A percentile compares a stretch with the other conserved stretches of the same genome.
phyloP scores from a whole-genome alignment of 1,140 invertebrate genomes.

The Oryzaephilus surinamensis region DNA sequence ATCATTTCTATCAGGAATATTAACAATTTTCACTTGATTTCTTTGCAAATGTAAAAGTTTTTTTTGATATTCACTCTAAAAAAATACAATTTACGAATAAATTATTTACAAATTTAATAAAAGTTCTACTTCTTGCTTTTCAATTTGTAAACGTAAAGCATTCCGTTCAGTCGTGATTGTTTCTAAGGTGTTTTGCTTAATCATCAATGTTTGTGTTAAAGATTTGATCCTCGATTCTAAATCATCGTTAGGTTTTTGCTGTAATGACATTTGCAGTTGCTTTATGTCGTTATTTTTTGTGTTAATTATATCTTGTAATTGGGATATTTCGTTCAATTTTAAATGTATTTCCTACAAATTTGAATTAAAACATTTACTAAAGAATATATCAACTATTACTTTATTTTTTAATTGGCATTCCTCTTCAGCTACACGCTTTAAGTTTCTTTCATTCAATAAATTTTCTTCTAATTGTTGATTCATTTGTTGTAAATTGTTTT shows the following conservation, averaged over 20 bases:
- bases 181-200: conserved; percentile 70
- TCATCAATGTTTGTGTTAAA: conserved; percentile 68
- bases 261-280: conserved; percentile 14
- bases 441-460: conserved; percentile 43
- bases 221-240: conserved; percentile 56
- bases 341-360: no score
- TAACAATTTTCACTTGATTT: conserved; percentile 36
- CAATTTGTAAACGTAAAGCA: conserved; percentile 64
- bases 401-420: conserved; percentile 43
- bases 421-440: conserved; percentile 46
- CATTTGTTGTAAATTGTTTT: conserved; percentile 20
- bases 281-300: conserved; percentile 8
- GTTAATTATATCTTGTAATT: conserved; percentile 17
- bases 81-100: conserved; percentile 11
- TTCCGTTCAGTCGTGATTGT: conserved; percentile 67
- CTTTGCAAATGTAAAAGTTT: conserved; percentile 20
- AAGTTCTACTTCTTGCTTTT: conserved; percentile 57
- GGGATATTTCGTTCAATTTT: conserved; percentile 16
- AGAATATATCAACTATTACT: no score
- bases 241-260: no score
- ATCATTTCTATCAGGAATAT: conserved; percentile 56
- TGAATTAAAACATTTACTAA: no score
- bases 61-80: conserved; percentile 27
- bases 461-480: conserved; percentile 41
- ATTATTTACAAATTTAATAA: conserved; percentile 9